Conservation (phyloP, 2,888 invertebrate genomes). For the Azorinus chamasolen region DNA sequence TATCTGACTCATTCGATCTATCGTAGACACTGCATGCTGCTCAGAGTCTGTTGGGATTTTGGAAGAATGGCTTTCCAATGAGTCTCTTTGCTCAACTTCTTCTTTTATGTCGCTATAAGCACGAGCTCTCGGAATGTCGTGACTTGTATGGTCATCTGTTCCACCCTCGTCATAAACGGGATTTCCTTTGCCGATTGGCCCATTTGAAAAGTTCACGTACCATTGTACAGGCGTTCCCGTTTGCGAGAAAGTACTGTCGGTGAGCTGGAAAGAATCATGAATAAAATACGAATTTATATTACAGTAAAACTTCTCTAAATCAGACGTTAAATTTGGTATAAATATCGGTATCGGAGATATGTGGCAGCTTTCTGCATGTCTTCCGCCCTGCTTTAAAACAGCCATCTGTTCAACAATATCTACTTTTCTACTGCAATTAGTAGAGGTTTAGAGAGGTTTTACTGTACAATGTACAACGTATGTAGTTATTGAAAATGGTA, state of each 20-base stretch:
- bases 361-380: too few relatives aligned
- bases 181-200: conserved; percentile 5
- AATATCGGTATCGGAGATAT: too few relatives aligned
- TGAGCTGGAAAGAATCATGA: conserved; percentile 4
- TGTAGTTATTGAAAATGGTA: too few relatives aligned
- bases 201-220: conserved; percentile 36
- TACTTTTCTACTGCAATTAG: too few relatives aligned
- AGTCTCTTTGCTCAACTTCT: background rate
- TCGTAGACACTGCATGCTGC: background rate
- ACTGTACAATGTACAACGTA: too few relatives aligned
- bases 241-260: conserved; percentile 8
- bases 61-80: background rate
- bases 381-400: too few relatives aligned
- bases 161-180: background rate
- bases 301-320: too few relatives aligned
- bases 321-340: too few relatives aligned
- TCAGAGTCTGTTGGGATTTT: background rate
- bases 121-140: conserved; percentile 2
- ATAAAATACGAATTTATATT: too few relatives aligned
- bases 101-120: conserved; percentile 5
- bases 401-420: too few relatives aligned
- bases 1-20: conserved; percentile 47
- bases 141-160: background rate
- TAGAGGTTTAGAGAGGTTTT: too few relatives aligned
- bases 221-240: conserved; percentile 24